Conservation (phyloP, 2,888 invertebrate species). For the Aspidiotus destructor region DNA sequence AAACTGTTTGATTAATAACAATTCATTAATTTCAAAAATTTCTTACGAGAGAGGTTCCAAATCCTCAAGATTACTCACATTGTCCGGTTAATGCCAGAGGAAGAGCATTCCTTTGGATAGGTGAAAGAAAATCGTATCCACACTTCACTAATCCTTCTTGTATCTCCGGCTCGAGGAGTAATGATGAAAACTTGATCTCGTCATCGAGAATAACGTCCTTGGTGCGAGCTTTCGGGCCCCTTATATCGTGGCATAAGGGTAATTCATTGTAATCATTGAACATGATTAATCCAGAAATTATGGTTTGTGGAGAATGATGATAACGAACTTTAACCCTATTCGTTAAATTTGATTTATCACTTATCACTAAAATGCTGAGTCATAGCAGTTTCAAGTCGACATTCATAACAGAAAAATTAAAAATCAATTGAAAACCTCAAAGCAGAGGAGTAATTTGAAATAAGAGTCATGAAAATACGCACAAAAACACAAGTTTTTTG, state of each 20-base stretch:
- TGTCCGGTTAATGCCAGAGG: slow-evolving; percentile 23
- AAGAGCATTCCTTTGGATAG: slow-evolving; percentile 20
- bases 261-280: slow-evolving; percentile 10
- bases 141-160: slow-evolving; percentile 24
- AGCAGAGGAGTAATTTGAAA: no score
- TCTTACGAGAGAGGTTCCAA: background rate
- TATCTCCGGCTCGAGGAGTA: slow-evolving; percentile 21
- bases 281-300: slow-evolving; percentile 10
- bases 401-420: no score
- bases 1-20: background rate
- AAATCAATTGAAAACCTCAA: no score
- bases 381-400: no score
- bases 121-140: slow-evolving; percentile 24
- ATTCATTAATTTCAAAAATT: background rate
- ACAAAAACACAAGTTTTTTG: no score
- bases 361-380: no score
- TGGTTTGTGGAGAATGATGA: no score
- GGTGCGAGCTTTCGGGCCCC: slow-evolving; percentile 13
- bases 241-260: slow-evolving; percentile 20
- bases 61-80: slow-evolving; percentile 10
- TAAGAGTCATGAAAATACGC: no score
- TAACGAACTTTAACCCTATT: no score
- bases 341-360: no score
- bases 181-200: slow-evolving; percentile 24
- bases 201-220: slow-evolving; percentile 19